Base-by-base conservation (phyloP, 2,113 vertebrate species). In the Boulengeromyrus knoepffleri region DNA sequence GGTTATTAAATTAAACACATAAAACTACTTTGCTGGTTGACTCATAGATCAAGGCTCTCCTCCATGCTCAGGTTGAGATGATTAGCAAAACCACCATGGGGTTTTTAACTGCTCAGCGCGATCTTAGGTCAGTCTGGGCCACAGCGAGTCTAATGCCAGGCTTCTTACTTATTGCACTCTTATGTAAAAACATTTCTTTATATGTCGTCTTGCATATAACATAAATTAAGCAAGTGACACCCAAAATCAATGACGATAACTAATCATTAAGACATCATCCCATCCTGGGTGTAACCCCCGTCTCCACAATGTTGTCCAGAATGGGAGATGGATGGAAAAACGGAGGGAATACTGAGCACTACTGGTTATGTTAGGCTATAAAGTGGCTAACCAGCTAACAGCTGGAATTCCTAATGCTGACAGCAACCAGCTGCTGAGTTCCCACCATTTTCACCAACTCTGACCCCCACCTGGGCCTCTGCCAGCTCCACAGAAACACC, bases 401-500 rank as follows among this genome's bases (percentile, higher is more conserved):
- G 74, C 36, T 80, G 74, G 36, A 36, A 80, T 39, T 42, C 74
- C 74, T 42, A 80, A 80, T 42, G 36, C 36, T 80, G 74, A 80
- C 74, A 36, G 36, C 31, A 80, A 19, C 19, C 39, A 83, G 42
- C 77, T 83, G 77, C 42, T 17, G 15, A 85, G 5, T 27, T n/a
- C 46, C 85, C 47, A 31, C 46, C 3, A 5, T 52, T 87, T 87
- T 24, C 10, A 87, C 85, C 45, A 24, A 45, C 83, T 85, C 45
- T 5, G 21, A 39, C 1, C 52, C 87, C 89, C 91, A 99, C 99
- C 97, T 99, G 98, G 90, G 92, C 96, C 89, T 96, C 95, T 91
- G 93, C 95, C 89, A 99, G 95, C 87, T 97, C 93, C 62, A 98
- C 90, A 62, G 90, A 94, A 88, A 91, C 93, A 17, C 93, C 95